Percentiles rank a stretch among this genome's conserved stretches.
These are phyloP conservation scores for Crocallis elinguaria DNA, from an alignment of 2,888 invertebrate genomes.

Conservation along the genomic window DNA sequence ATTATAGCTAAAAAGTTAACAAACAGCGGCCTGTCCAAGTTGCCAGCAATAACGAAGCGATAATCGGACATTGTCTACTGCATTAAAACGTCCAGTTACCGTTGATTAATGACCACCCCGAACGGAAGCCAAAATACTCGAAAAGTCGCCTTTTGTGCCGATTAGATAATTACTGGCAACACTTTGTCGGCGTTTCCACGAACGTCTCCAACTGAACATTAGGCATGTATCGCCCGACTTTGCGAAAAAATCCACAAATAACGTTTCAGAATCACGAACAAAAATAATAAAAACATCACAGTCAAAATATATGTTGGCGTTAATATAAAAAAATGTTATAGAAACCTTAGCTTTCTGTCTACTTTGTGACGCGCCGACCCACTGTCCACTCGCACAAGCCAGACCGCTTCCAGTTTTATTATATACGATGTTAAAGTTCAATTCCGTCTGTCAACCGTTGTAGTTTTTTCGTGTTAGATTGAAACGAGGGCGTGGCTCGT, in stretches of 20 bases:
- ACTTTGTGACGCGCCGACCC: slow-evolving; percentile 75
- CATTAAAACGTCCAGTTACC: slow-evolving; percentile 49
- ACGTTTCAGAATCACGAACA: slow-evolving; percentile 70
- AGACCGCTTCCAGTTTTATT: slow-evolving; percentile 39
- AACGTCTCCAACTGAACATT: slow-evolving; percentile 60
- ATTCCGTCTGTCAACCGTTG: slow-evolving; percentile 14
- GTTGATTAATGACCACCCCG: slow-evolving; percentile 71
- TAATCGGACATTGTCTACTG: slow-evolving; percentile 37
- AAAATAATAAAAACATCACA: slow-evolving; percentile 85
- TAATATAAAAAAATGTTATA: slow-evolving; percentile 72
- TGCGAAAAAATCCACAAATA: slow-evolving; percentile 67
- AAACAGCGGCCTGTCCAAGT: slow-evolving; percentile 19
- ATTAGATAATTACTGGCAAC: slow-evolving; percentile 73
- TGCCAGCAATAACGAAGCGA: slow-evolving; percentile 31
- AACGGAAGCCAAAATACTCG: slow-evolving; percentile 80
- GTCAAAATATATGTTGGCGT: slow-evolving; percentile 83
- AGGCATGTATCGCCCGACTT: slow-evolving; percentile 69
- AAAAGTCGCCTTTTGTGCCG: slow-evolving; percentile 69
- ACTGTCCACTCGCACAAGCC: slow-evolving; percentile 41
- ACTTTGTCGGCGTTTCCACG: slow-evolving; percentile 76
- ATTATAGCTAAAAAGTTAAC: neutral
- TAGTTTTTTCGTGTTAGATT: slow-evolving; percentile 53
- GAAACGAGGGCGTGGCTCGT: slow-evolving; percentile 77
- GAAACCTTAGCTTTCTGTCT: slow-evolving; percentile 71
- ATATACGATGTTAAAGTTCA: neutral